Conservation (phyloP, 2,888 invertebrate species). For the Aphidius colemani region DNA sequence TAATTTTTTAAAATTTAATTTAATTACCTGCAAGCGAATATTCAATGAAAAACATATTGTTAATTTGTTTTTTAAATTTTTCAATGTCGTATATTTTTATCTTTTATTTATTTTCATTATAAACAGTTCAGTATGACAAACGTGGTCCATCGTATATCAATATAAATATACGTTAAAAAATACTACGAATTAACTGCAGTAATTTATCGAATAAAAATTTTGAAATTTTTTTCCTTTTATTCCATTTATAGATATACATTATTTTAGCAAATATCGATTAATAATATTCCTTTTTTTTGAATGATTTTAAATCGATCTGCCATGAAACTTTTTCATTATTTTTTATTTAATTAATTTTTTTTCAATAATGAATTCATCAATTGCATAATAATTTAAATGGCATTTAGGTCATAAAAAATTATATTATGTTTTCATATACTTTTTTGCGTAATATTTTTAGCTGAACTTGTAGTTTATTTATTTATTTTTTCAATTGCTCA, state of each 20-base stretch:
- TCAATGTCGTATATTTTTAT: too few relatives aligned
- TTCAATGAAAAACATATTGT: too few relatives aligned
- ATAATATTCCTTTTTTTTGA: too few relatives aligned
- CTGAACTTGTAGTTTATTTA: background rate
- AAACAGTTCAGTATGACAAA: conserved; percentile 52
- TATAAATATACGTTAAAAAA: conserved; percentile 27
- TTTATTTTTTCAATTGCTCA: conserved; percentile 19
- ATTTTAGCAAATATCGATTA: too few relatives aligned
- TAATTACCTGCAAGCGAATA: background rate
- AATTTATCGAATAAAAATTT: conserved; percentile 23
- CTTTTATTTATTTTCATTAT: conserved; percentile 37
- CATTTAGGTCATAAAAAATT: conserved; percentile 41
- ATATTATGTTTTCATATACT: conserved; percentile 32
- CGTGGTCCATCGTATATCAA: conserved; percentile 51
- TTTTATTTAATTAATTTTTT: background rate
- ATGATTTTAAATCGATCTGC: background rate
- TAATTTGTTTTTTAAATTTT: conserved; percentile 2
- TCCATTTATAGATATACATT: too few relatives aligned
- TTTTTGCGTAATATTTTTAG: conserved; percentile 17
- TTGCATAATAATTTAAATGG: conserved; percentile 35
- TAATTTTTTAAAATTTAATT: conserved; percentile 1
- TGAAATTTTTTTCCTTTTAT: background rate
- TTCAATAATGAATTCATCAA: background rate
- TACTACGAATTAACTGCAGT: conserved; percentile 30
- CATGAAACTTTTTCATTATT: background rate